phyloP scores from a whole-genome alignment of 2,797 vertebrate genomes.

The Hylomyscus alleni region DNA sequence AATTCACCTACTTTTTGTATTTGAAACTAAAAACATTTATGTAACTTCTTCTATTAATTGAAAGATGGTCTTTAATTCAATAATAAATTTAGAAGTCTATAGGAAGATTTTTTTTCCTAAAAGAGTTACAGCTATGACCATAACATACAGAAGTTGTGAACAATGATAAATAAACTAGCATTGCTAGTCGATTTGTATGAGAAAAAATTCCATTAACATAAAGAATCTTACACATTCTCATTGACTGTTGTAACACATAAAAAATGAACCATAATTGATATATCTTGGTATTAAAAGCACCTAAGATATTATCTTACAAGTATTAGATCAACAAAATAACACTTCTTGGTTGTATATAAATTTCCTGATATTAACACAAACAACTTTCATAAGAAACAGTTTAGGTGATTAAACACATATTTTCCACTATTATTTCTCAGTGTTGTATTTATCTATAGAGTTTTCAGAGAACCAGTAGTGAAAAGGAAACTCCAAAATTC shows the following conservation, averaged over 20 bases:
- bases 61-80: conserved; percentile 10
- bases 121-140: not conserved
- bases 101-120: not conserved
- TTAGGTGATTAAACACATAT: not conserved
- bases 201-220: not conserved
- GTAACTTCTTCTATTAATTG: not conserved
- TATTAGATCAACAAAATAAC: not conserved
- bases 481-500: not conserved
- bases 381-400: not conserved
- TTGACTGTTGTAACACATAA: not conserved
- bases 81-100: not conserved
- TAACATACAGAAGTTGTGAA: not conserved
- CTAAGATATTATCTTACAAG: not conserved
- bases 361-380: not conserved
- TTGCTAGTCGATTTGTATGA: too few relatives aligned
- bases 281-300: not conserved
- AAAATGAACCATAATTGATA: not conserved
- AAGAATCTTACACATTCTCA: not conserved
- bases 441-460: not conserved
- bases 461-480: not conserved
- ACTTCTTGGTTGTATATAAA: not conserved
- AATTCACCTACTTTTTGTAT: not conserved
- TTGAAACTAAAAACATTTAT: not conserved
- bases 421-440: not conserved
- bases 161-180: not conserved